These are phyloP conservation scores for Chaetops frenatus DNA, from an alignment of 2,113 vertebrate genomes.

Conservation along the genomic window DNA sequence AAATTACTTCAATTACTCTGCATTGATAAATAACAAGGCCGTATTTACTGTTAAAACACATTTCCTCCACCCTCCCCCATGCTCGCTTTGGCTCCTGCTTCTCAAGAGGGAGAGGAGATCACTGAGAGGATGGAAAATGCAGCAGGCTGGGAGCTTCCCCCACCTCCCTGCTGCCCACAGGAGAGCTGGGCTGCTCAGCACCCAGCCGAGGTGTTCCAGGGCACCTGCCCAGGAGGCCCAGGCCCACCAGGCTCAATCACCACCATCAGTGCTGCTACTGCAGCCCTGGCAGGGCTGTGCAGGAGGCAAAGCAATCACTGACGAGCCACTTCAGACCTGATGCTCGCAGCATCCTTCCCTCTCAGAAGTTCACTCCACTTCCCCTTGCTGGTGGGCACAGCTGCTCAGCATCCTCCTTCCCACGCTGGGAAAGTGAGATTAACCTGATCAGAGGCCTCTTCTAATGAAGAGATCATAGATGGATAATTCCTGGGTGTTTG, in stretches of 20 bases:
- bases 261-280: accelerated
- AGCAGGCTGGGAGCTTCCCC: background rate
- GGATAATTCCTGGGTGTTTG: background rate
- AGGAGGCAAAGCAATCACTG: background rate
- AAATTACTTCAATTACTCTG: conserved; percentile 69
- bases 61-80: background rate
- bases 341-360: background rate
- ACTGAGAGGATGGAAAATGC: background rate
- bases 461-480: conserved; percentile 20
- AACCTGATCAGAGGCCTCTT: conserved; percentile 25
- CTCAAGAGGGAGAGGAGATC: background rate
- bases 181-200: background rate
- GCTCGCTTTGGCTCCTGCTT: background rate
- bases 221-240: background rate
- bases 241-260: background rate
- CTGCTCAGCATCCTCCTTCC: conserved; percentile 7
- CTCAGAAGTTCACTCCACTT: background rate
- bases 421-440: background rate
- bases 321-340: background rate
- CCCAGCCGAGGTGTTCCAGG: background rate
- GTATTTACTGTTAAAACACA: conserved; percentile 36
- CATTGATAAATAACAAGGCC: conserved; percentile 65
- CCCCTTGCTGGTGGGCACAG: background rate
- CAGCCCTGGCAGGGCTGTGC: background rate
- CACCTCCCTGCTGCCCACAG: accelerated